Percentiles rank a stretch among this genome's conserved stretches.
phyloP scores from a whole-genome alignment of 2,888 invertebrate species.

The Chrysina gloriosa region DNA sequence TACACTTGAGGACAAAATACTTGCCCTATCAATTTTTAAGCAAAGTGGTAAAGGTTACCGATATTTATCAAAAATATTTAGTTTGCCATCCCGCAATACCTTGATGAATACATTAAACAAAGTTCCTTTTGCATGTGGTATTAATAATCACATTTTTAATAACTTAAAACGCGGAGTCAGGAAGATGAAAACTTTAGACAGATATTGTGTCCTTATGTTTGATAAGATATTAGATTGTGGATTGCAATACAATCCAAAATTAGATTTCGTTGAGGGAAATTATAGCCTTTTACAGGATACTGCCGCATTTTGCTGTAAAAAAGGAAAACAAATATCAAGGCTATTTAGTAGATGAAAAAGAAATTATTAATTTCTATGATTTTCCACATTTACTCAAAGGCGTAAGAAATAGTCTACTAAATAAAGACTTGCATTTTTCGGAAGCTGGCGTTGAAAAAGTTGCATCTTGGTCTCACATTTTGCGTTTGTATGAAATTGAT shows the following conservation, averaged over 20 bases:
- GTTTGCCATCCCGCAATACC: too few species aligned
- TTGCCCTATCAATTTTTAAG: too few species aligned
- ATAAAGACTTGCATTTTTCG: conserved; percentile 37
- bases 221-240: conserved; percentile 45
- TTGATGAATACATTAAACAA: neutral
- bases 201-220: conserved; percentile 47
- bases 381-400: neutral
- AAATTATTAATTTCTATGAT: conserved; percentile 5
- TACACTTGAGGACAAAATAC: too few species aligned
- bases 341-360: conserved; percentile 6
- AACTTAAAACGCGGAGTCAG: neutral
- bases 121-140: neutral
- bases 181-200: too few species aligned
- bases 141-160: neutral
- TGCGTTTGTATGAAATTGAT: neutral
- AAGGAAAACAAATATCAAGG: conserved; percentile 2
- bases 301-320: neutral
- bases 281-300: conserved; percentile 4
- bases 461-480: neutral
- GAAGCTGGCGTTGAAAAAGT: neutral
- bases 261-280: conserved; percentile 42
- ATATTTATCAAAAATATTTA: too few species aligned
- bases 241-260: conserved; percentile 43
- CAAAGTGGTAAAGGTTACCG: too few species aligned
- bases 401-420: conserved; percentile 34